A percentile compares a stretch with the other conserved stretches of the same genome.
Conservation (phyloP, 2,797 vertebrate genomes). For the Triplophysa bombifrons region DNA sequence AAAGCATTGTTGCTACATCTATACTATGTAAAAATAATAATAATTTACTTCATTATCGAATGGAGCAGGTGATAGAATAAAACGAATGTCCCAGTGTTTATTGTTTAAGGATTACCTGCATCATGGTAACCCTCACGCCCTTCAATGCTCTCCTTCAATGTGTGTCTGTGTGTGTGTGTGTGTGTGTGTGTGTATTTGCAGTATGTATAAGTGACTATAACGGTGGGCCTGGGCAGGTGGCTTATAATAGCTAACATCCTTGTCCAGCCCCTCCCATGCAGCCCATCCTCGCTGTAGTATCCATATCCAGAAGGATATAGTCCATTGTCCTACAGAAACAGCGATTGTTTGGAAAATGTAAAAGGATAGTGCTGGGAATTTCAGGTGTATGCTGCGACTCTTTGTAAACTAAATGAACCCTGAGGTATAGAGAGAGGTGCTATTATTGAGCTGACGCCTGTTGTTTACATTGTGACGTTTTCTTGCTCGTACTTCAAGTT, state of each 20-base stretch:
- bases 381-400: slow-evolving; percentile 42
- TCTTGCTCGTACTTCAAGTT: slow-evolving; percentile 6
- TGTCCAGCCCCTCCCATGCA: slow-evolving; percentile 42
- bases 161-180: too few species aligned
- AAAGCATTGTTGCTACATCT: too few species aligned
- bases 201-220: slow-evolving; percentile 14
- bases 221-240: slow-evolving; percentile 35
- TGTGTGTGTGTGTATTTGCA: too few species aligned
- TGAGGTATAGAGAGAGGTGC: slow-evolving; percentile 41
- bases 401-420: slow-evolving; percentile 50
- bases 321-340: slow-evolving; percentile 46
- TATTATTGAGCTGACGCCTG: slow-evolving; percentile 39
- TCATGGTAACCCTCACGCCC: too few species aligned
- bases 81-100: background rate
- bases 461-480: background rate
- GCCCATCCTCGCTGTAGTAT: slow-evolving; percentile 52
- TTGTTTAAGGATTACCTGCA: background rate
- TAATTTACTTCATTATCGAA: background rate
- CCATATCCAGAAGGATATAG: slow-evolving; percentile 57
- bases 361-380: slow-evolving; percentile 60
- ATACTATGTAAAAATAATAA: too few species aligned
- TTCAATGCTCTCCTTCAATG: too few species aligned
- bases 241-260: slow-evolving; percentile 42
- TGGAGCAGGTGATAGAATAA: background rate
- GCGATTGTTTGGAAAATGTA: slow-evolving; percentile 50